phyloP scores from a whole-genome alignment of 2,113 vertebrate species.

The Bagarius yarrelli region DNA sequence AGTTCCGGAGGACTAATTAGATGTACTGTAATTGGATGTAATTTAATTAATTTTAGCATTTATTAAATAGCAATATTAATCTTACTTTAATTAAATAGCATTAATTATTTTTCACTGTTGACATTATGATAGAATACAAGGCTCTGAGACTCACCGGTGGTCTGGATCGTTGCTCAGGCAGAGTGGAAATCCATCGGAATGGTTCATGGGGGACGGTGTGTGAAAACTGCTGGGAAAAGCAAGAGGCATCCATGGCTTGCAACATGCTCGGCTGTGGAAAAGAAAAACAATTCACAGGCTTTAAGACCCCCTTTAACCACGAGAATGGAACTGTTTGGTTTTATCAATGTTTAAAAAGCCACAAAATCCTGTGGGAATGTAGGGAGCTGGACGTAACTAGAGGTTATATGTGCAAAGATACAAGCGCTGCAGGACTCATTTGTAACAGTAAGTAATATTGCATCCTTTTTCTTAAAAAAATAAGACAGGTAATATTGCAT shows the following conservation, averaged over 20 bases:
- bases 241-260: conserved; percentile 58
- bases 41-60: not conserved
- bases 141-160: conserved; percentile 66
- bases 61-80: too few relatives aligned
- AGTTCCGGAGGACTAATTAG: not conserved
- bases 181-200: conserved; percentile 70
- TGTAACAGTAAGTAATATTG: conserved; percentile 58
- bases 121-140: conserved; percentile 60
- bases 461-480: not conserved
- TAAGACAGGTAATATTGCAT: not conserved
- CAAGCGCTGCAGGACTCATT: conserved; percentile 60
- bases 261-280: conserved; percentile 61
- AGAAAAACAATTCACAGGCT: not conserved
- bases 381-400: not conserved
- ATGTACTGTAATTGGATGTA: not conserved
- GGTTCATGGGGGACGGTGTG: conserved; percentile 69
- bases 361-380: conserved; percentile 62
- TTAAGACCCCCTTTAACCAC: conserved; percentile 45
- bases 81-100: too few relatives aligned
- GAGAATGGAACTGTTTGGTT: conserved; percentile 44
- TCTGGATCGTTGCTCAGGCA: conserved; percentile 66
- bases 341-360: accelerated
- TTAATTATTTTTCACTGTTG: not conserved
- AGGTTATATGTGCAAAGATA: accelerated
- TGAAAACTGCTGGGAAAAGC: conserved; percentile 54